Percentiles rank a stretch among this genome's conserved stretches.
These are phyloP conservation scores for Phyllotreta cruciferae DNA, from an alignment of 2,888 invertebrate species.

Conservation along the genomic window DNA sequence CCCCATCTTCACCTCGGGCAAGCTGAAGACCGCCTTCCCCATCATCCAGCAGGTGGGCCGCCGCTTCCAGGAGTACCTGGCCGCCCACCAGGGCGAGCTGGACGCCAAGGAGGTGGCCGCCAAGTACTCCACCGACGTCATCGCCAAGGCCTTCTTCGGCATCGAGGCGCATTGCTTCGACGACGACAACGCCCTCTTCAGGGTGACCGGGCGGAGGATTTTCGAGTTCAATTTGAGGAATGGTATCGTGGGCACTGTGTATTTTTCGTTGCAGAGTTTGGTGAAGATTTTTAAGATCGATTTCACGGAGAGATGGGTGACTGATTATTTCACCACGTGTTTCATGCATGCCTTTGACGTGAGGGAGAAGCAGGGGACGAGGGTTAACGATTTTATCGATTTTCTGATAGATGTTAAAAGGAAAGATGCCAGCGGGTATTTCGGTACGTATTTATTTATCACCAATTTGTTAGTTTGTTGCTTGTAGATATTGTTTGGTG, in stretches of 20 bases:
- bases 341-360: no score
- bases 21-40: slow-evolving; percentile 63
- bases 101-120: slow-evolving; percentile 54
- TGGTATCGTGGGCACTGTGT: slow-evolving; percentile 44
- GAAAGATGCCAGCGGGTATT: no score
- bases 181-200: slow-evolving; percentile 55
- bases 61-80: slow-evolving; percentile 41
- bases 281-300: slow-evolving; percentile 45
- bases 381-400: no score
- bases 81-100: slow-evolving; percentile 35
- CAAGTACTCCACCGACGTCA: slow-evolving; percentile 60
- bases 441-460: no score
- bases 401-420: no score
- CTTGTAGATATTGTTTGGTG: no score
- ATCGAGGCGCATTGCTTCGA: slow-evolving; percentile 57
- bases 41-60: slow-evolving; percentile 57
- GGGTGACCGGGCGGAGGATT: slow-evolving; percentile 50
- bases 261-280: slow-evolving; percentile 46
- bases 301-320: slow-evolving; percentile 46
- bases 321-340: slow-evolving; percentile 44
- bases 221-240: slow-evolving; percentile 50
- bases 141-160: slow-evolving; percentile 60
- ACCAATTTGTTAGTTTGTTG: no score
- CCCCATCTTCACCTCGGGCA: slow-evolving; percentile 64
- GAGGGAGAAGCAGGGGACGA: no score